A percentile compares a stretch with the other conserved stretches of the same genome.
phyloP scores from a whole-genome alignment of 30 jellyfish, hydroid and myxozoan species.

The Pseudorhiza aurosa region DNA sequence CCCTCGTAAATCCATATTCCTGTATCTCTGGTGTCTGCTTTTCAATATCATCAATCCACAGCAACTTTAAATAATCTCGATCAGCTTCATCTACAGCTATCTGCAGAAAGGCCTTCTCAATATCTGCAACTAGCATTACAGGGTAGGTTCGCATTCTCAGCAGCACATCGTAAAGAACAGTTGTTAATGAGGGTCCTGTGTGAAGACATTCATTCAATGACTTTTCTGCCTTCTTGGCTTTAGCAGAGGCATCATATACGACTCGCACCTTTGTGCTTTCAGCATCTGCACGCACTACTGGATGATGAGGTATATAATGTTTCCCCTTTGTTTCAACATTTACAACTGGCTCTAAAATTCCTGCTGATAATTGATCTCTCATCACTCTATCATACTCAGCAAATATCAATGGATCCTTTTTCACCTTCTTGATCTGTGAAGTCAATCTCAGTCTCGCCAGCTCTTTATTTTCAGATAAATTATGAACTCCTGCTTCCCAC shows the following conservation, averaged over 20 bases:
- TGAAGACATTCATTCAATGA: conserved; percentile 50
- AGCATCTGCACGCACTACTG: conserved; percentile 58
- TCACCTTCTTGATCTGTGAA: conserved; percentile 24
- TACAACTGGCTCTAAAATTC: conserved; percentile 37
- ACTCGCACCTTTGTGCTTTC: conserved; percentile 51
- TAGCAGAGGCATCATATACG: conserved; percentile 73
- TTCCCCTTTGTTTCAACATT: conserved; percentile 3
- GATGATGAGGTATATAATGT: conserved; percentile 45
- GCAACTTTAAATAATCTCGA: conserved; percentile 32
- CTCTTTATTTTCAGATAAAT: conserved; percentile 13
- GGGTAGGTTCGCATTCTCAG: conserved; percentile 31
- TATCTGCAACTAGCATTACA: conserved; percentile 30
- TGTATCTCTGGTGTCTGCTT: conserved; percentile 1
- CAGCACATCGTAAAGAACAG: conserved; percentile 17
- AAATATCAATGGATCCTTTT: conserved; percentile 16
- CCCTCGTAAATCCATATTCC: conserved; percentile 30
- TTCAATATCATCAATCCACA: conserved; percentile 21
- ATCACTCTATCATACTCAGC: conserved; percentile 21
- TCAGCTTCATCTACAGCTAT: conserved; percentile 36
- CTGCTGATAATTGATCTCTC: conserved; percentile 44
- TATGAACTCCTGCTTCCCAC: conserved; percentile 37
- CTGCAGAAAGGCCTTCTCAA: conserved; percentile 54
- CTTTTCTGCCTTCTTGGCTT: conserved; percentile 13
- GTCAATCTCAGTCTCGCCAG: conserved; percentile 43
- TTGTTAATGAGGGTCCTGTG: conserved; percentile 43